Conservation (phyloP, 2,888 invertebrate genomes). For the Teleiodes luculella region DNA sequence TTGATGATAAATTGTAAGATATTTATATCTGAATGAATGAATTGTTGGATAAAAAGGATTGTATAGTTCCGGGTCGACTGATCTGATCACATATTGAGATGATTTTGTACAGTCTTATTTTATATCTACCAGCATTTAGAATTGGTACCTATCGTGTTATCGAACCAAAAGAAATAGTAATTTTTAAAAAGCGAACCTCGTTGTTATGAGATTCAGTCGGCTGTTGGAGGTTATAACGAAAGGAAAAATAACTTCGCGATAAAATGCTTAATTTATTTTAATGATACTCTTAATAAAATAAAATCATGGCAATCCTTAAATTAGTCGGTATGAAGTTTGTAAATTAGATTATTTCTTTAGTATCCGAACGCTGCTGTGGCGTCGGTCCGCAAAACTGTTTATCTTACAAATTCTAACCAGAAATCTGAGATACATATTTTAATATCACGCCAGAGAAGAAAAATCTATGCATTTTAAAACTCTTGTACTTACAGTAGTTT, state of each 20-base stretch:
- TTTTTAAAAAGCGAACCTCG: too few relatives aligned
- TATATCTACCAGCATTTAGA: too few relatives aligned
- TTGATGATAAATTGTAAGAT: slow-evolving; percentile 56
- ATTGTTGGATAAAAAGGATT: slow-evolving; percentile 1
- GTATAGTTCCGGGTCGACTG: background rate
- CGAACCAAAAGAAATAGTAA: too few relatives aligned
- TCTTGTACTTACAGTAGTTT: too few relatives aligned
- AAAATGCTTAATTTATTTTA: slow-evolving; percentile 17
- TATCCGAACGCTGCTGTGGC: slow-evolving; percentile 19
- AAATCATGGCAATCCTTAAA: slow-evolving; percentile 29
- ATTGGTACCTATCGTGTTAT: too few relatives aligned
- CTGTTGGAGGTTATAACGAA: background rate
- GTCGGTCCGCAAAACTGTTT: background rate
- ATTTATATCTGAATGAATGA: slow-evolving; percentile 33
- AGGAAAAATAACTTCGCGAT: background rate
- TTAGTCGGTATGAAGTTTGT: slow-evolving; percentile 22
- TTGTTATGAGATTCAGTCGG: background rate
- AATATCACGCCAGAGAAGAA: too few relatives aligned
- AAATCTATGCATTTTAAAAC: too few relatives aligned
- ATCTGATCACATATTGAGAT: background rate
- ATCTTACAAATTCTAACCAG: background rate
- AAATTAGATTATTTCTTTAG: slow-evolving; percentile 25
- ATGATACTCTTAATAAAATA: slow-evolving; percentile 20
- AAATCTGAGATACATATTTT: too few relatives aligned
- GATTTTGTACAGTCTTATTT: too few relatives aligned